Percentiles rank a stretch among this genome's conserved stretches.
phyloP scores from a whole-genome alignment of 2,888 invertebrate genomes.

The Athripsodes cinereus region DNA sequence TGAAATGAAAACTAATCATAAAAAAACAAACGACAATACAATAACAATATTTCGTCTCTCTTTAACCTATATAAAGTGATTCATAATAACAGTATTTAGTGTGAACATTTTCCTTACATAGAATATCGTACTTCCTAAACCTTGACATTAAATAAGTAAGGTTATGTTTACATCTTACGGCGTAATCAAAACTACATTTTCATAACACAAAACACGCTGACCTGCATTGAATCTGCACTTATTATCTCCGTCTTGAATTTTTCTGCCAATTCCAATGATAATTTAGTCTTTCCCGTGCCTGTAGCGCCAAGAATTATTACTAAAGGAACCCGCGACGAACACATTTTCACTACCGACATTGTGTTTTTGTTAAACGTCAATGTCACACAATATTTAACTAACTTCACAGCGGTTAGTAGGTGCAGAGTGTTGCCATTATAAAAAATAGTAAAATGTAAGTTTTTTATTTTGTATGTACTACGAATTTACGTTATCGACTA shows the following conservation, averaged over 20 bases:
- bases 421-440: constrained; percentile 22
- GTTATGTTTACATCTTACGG: constrained; percentile 17
- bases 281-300: constrained; percentile 95
- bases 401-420: constrained; percentile 12
- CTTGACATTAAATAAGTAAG: constrained; percentile 9
- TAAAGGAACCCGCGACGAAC: constrained; percentile 53
- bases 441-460: neutral
- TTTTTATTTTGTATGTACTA: too few relatives aligned
- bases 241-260: constrained; percentile 87
- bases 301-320: constrained; percentile 94
- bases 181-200: neutral
- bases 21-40: too few relatives aligned
- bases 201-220: constrained; percentile 34
- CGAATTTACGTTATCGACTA: too few relatives aligned
- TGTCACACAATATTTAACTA: constrained; percentile 21
- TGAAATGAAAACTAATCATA: too few relatives aligned
- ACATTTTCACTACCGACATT: constrained; percentile 43
- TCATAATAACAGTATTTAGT: too few relatives aligned
- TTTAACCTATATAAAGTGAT: too few relatives aligned
- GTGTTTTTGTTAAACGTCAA: constrained; percentile 24
- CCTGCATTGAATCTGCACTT: constrained; percentile 99
- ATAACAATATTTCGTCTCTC: too few relatives aligned
- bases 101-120: too few relatives aligned
- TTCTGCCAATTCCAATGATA: constrained; percentile 85
- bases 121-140: too few relatives aligned